A percentile compares a stretch with the other conserved stretches of the same genome.
Evolutionary conservation across 1,140 invertebrate genomes (phyloP).

Genomic region (Pemphigus obesinymphae): DNA sequence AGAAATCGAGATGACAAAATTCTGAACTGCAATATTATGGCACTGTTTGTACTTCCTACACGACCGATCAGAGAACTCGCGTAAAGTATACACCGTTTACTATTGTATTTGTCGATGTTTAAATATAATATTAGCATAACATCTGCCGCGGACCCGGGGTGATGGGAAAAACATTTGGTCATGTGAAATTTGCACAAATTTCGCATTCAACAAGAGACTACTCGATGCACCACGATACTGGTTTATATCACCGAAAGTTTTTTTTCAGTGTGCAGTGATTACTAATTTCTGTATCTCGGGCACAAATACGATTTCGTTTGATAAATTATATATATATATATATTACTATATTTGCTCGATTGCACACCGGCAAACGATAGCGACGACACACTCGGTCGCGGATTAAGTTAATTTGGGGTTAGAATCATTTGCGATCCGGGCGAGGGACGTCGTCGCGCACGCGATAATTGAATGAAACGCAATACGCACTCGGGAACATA

Average conservation of each 20-base stretch:
- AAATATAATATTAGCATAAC: no score
- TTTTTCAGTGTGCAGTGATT: background rate
- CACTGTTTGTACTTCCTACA: no score
- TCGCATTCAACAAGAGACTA: no score
- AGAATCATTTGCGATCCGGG: background rate
- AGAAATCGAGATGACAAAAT: no score
- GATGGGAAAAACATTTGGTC: background rate
- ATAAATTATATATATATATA: no score
- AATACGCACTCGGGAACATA: background rate
- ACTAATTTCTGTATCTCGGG: background rate
- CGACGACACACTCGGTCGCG: background rate
- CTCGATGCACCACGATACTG: background rate
- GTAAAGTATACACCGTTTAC: no score
- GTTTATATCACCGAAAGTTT: background rate
- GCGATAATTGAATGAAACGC: background rate
- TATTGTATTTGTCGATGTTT: no score
- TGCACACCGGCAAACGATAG: no score
- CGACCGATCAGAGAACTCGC: no score
- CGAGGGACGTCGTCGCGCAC: background rate
- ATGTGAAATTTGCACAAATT: background rate
- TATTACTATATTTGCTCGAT: background rate
- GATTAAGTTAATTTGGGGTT: background rate
- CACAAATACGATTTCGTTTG: no score
- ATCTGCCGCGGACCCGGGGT: no score
- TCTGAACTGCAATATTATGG: no score